phyloP scores from a whole-genome alignment of 92 coral and sea anemone genomes.

The Desmophyllum pertusum region DNA sequence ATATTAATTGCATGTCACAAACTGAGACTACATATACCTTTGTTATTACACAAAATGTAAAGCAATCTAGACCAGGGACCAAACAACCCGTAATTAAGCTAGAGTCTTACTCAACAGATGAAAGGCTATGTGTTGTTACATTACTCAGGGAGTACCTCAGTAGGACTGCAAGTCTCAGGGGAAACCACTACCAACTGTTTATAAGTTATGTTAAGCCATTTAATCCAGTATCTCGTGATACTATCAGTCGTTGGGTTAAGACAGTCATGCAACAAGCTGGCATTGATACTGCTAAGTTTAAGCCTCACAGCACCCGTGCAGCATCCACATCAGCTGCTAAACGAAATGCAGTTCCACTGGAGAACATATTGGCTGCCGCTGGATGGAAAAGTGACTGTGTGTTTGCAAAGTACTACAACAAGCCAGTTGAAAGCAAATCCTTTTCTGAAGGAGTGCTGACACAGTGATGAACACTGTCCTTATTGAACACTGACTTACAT shows the following conservation, averaged over 20 bases:
- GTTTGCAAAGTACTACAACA: constrained; percentile 51
- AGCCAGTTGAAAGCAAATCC: constrained; percentile 18
- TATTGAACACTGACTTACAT: constrained; percentile 6
- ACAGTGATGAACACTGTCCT: not conserved
- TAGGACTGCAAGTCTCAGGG: no score
- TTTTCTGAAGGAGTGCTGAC: constrained; percentile 4
- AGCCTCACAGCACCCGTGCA: constrained; percentile 41
- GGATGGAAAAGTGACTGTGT: constrained; percentile 38
- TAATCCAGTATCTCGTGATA: no score
- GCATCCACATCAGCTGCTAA: constrained; percentile 51
- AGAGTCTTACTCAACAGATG: no score
- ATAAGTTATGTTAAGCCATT: no score
- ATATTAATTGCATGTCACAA: constrained; percentile 21
- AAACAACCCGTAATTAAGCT: no score
- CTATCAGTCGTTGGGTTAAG: constrained; percentile 33
- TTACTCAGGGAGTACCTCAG: no score
- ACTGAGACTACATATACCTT: no score
- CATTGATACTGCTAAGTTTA: constrained; percentile 15
- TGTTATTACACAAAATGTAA: no score
- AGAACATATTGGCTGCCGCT: constrained; percentile 38
- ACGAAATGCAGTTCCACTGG: constrained; percentile 28
- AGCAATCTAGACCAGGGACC: no score
- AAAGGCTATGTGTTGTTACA: no score
- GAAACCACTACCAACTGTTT: no score
- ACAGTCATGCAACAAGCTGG: constrained; percentile 13